Conservation (phyloP, 2,888 invertebrate species). For the Drosophila pseudotalamancana region DNA sequence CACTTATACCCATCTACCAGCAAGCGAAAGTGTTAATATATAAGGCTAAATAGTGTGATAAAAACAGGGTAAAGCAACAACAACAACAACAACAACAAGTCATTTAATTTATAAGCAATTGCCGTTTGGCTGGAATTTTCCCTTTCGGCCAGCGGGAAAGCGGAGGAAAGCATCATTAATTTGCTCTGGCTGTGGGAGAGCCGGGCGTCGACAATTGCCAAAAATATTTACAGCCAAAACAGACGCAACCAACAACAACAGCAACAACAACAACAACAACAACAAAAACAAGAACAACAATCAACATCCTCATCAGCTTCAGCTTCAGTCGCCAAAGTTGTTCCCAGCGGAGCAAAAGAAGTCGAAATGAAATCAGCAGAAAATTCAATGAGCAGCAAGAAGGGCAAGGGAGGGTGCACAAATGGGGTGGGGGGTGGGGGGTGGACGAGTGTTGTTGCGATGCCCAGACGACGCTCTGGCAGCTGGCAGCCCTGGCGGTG, state of each 20-base stretch:
- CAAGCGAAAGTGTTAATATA: conserved; percentile 70
- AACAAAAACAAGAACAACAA: conserved; percentile 34
- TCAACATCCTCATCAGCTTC: conserved; percentile 52
- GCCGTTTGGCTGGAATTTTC: conserved; percentile 55
- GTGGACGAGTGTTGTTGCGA: not conserved
- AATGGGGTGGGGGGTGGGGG: not conserved
- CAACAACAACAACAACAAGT: conserved; percentile 49
- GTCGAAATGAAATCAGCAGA: conserved; percentile 83
- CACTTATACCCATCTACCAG: conserved; percentile 24
- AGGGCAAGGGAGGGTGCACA: not conserved
- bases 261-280: conserved; percentile 22
- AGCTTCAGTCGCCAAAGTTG: conserved; percentile 58
- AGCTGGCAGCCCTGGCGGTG: conserved; percentile 63
- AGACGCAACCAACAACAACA: conserved; percentile 48
- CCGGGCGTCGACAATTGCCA: conserved; percentile 66
- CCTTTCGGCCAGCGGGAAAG: conserved; percentile 44
- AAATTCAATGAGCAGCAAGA: conserved; percentile 78
- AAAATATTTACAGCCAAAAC: conserved; percentile 79
- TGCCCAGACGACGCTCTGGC: conserved; percentile 53
- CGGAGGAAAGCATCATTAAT: conserved; percentile 73
- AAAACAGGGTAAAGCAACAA: conserved; percentile 49
- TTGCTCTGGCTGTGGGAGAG: conserved; percentile 41
- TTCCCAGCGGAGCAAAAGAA: conserved; percentile 81
- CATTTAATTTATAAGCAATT: conserved; percentile 76
- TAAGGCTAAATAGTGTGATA: conserved; percentile 73